Base-by-base conservation (phyloP, 2,797 vertebrate genomes). In the Bovichtus diacanthus region DNA sequence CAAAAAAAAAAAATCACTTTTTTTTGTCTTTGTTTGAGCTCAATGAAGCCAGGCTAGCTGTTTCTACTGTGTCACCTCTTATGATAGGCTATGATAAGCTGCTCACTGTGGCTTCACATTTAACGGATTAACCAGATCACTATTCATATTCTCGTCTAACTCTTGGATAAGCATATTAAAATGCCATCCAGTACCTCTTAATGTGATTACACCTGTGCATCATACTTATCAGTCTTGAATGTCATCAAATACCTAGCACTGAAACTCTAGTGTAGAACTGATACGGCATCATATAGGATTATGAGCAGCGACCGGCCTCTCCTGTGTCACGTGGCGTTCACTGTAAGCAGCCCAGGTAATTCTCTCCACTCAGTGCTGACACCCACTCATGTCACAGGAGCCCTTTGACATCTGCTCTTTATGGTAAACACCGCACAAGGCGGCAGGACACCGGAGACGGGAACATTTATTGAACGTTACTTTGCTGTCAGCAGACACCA, bases 361-460 rank as follows among this genome's bases (percentile, higher is more conserved):
- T 81, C 83, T 81, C 84, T 89, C 68, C 70, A 70, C 83, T 85
- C 77, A 60, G 39, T 15, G 67, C 70, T 64, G 91, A 91, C 90
- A 89, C 82, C 68, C 58, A 76, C 86, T 85, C 80, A 7, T 85
- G 87, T 90, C 90, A 90, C 83, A 74, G 82, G 88, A 93, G 65
- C 78, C 85, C 25, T 19, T 34, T 71, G 78, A 82, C 78, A 84
- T 78, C 70, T 72, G 83, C 66, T 75, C 62, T 74, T 80, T 49
- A 86, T 83, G 74, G 80, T 86, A 76, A 90, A 87, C 83, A 77
- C 82, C 18, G 12, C 56, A 70, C 72, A 65, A 61, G 18, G 44
- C 7, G 58, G 50, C 34, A 54, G 18, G 78, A 72, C 64, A 90
- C 68, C 16, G 13, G 82, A 89, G 66, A 89, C 16, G 5, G 56